Evolutionary conservation across 2,797 vertebrate species (phyloP).

Genomic region (Chrosomus eos): DNA sequence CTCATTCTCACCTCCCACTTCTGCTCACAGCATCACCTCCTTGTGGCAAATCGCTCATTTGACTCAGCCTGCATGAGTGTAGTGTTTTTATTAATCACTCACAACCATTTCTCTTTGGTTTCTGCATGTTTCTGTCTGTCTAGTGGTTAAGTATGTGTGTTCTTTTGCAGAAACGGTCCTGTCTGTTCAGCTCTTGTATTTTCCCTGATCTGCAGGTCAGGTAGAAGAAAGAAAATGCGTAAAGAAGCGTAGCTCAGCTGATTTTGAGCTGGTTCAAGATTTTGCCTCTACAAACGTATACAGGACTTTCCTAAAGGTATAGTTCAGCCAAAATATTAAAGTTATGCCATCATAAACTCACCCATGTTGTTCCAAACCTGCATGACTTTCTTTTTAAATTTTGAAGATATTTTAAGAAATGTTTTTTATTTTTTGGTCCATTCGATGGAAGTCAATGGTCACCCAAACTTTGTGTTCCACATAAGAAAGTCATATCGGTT

Average conservation of each 20-base stretch:
- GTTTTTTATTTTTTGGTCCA: neutral
- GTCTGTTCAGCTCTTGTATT: neutral
- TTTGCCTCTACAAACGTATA: neutral
- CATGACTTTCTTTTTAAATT: neutral
- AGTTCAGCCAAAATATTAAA: neutral
- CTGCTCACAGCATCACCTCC: conserved; percentile 66
- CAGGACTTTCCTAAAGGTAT: neutral
- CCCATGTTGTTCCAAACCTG: neutral
- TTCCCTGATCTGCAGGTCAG: neutral
- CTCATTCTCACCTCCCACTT: conserved; percentile 71
- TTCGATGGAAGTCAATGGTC: neutral
- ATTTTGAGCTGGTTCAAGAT: neutral
- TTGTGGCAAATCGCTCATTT: conserved; percentile 57
- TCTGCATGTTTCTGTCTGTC: conserved; percentile 38
- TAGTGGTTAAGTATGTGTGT: conserved; percentile 17
- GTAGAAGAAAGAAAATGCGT: neutral
- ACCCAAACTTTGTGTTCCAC: neutral
- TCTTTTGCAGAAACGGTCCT: neutral
- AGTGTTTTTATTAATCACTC: conserved; percentile 7
- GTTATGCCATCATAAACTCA: neutral
- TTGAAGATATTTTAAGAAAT: neutral
- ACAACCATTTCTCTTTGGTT: conserved; percentile 56
- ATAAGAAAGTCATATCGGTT: neutral
- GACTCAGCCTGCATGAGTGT: conserved; percentile 60
- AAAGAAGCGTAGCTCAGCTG: neutral